phyloP scores from a whole-genome alignment of 2,113 vertebrate genomes.

The Semnornis frantzii region DNA sequence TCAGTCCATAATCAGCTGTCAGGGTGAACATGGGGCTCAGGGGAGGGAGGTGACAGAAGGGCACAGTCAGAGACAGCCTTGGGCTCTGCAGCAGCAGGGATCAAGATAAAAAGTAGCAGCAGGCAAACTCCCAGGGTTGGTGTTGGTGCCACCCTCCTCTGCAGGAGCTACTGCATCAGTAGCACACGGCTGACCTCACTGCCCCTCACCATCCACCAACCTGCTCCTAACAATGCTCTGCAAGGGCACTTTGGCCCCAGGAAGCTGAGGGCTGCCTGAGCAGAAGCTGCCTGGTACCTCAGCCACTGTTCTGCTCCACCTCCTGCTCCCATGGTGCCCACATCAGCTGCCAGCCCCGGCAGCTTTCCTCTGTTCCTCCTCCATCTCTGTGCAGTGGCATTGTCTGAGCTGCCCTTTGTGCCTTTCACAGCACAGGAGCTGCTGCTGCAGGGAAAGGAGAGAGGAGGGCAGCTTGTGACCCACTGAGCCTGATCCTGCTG shows the following conservation, averaged over 20 bases:
- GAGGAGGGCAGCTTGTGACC: neutral
- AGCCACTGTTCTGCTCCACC: neutral
- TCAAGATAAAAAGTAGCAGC: neutral
- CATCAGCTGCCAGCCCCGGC: neutral
- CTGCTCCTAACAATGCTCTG: neutral
- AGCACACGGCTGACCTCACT: neutral
- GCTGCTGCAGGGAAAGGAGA: neutral
- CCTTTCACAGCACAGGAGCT: neutral
- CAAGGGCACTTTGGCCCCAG: neutral
- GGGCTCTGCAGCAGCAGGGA: neutral
- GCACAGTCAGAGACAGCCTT: neutral
- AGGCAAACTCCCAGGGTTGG: neutral
- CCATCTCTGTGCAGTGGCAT: neutral
- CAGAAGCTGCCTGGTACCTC: neutral
- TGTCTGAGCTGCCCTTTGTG: neutral
- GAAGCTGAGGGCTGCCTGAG: neutral
- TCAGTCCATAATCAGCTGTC: neutral
- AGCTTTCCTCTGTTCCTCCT: neutral
- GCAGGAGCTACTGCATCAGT: neutral
- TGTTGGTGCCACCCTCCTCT: neutral
- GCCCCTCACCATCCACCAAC: neutral
- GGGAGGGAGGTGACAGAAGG: neutral
- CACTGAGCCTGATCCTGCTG: constrained; percentile 3
- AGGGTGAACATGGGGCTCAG: rapidly evolving
- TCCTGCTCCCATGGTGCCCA: rapidly evolving